Evolutionary conservation across 2,888 invertebrate genomes (phyloP).

Genomic region (Papilio protenor): DNA sequence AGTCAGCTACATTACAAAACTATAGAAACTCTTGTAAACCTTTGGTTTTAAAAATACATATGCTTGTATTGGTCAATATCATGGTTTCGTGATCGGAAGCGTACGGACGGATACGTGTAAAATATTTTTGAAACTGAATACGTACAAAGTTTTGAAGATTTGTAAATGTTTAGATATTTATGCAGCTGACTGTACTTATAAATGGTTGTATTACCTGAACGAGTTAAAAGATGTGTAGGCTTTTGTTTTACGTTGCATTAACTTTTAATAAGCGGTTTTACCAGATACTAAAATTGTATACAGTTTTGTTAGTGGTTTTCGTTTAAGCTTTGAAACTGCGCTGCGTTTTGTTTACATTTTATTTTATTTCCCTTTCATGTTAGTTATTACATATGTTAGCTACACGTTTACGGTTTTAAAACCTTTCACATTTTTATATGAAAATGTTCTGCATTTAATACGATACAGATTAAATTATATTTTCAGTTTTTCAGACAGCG

Average conservation of each 20-base stretch:
- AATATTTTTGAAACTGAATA: too few relatives aligned
- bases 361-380: not conserved
- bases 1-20: too few relatives aligned
- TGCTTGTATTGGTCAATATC: too few relatives aligned
- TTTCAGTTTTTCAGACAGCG: not conserved
- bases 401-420: not conserved
- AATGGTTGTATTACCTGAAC: not conserved
- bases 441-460: not conserved
- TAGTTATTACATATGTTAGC: not conserved
- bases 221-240: not conserved
- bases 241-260: slow-evolving; percentile 11
- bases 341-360: not conserved
- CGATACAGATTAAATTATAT: not conserved
- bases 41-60: too few relatives aligned
- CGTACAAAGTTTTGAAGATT: too few relatives aligned
- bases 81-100: too few relatives aligned
- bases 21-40: too few relatives aligned
- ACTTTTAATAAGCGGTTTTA: slow-evolving; percentile 13
- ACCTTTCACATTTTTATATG: slow-evolving; percentile 1
- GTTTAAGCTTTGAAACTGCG: slow-evolving; percentile 8
- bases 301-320: not conserved
- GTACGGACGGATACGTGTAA: too few relatives aligned
- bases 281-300: not conserved
- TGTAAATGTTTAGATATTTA: too few relatives aligned
- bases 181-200: too few relatives aligned